These are phyloP conservation scores for Tyto alba DNA, from an alignment of 2,113 vertebrate genomes.

Conservation along the genomic window DNA sequence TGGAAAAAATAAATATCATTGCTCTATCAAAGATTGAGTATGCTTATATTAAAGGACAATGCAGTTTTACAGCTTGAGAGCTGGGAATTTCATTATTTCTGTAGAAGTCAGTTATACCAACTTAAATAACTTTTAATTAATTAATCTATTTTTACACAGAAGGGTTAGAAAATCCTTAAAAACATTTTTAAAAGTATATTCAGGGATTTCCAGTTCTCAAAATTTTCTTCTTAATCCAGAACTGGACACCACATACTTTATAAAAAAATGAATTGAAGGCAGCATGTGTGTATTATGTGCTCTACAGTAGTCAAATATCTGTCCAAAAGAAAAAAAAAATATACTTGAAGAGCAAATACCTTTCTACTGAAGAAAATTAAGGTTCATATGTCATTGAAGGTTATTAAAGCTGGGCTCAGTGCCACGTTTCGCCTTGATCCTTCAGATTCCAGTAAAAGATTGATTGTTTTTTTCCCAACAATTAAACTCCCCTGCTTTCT, in stretches of 20 bases:
- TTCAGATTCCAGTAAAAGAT: conserved; percentile 12
- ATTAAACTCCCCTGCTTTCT: not conserved
- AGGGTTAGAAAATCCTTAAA: not conserved
- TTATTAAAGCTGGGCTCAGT: conserved; percentile 25
- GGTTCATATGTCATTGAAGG: not conserved
- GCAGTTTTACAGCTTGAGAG: not conserved
- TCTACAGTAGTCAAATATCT: conserved; percentile 7
- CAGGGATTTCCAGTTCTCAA: not conserved
- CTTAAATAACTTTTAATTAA: not conserved
- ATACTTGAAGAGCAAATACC: not conserved
- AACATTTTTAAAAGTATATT: not conserved
- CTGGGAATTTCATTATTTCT: not conserved
- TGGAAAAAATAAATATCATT: not conserved
- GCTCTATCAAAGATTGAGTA: not conserved
- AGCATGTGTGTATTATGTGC: not conserved
- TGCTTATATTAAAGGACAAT: not conserved
- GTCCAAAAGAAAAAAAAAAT: not conserved
- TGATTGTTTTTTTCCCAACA: not conserved
- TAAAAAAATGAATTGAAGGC: not conserved
- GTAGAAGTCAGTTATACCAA: not conserved
- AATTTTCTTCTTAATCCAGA: not conserved
- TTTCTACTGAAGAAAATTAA: not conserved
- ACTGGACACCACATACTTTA: not conserved
- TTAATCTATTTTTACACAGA: not conserved
- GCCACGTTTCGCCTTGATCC: conserved; percentile 6